Base-by-base conservation (phyloP, 2,797 vertebrate genomes). In the Neosilurus hyrtlii region DNA sequence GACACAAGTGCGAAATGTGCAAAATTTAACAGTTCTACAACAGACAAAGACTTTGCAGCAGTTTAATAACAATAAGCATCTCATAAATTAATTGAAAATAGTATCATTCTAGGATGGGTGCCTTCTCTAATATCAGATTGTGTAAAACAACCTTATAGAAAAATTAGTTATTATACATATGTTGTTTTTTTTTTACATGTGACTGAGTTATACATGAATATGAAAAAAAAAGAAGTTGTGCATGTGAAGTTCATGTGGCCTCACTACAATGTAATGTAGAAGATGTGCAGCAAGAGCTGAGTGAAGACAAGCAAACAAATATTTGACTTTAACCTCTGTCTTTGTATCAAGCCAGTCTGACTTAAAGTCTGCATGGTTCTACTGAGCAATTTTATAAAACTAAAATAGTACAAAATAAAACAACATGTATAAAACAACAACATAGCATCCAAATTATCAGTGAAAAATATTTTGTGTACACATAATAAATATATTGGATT, bases 1-100 rank as follows among this genome's bases (percentile, higher is more conserved):
- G 86, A 88, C 30, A 86, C 83, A 88, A 72, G 79, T 80, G 83
- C 86, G 86, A 85, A 85, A 81, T 78, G 86, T 87, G 87, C n/a
- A n/a, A 84, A 88, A 87, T 83, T 80, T 76, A 86, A 52, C 24
- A 89, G 87, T 84, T 79, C 49, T 56, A 84, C 61, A 85, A 80
- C 82, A 86, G 86, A 84, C 85, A 63, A 37, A 59, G 56, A 11
- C 20, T 72, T 72, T 79, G 57, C 35, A 66, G 16, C 2, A 15
- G 1, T 9, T 51, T n/a, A 30, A 24, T 24, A 79, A 26, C 56
- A 82, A 77, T 80, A 81, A 59, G 49, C 37, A 67, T 77, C 77
- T 72, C 35, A 66, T 14, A 73, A 18, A 66, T 51, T 74, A 73
- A 76, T 63, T 20, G 24, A n/a, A 82, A 75, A 75, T 56, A 80